phyloP scores from a whole-genome alignment of 2,113 vertebrate species.

The Neolamprologus hecqui region DNA sequence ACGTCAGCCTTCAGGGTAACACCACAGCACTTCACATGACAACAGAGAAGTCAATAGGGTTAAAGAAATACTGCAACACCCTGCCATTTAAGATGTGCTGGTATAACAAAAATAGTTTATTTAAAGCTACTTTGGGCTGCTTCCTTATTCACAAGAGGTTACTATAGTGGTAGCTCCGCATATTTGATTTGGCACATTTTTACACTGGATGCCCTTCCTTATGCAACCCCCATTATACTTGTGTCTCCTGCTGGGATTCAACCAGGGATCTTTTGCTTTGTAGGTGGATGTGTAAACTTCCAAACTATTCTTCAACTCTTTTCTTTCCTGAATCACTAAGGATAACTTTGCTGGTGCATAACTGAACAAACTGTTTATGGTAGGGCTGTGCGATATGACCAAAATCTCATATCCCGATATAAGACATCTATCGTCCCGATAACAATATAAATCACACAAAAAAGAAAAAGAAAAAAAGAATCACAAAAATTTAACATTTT shows the following conservation, averaged over 20 bases:
- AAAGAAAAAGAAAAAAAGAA: background rate
- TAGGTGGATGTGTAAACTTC: background rate
- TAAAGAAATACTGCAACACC: background rate
- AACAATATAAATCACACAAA: accelerated
- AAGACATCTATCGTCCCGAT: background rate
- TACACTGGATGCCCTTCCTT: background rate
- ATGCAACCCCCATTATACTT: background rate
- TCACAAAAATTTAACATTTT: background rate
- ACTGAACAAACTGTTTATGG: background rate
- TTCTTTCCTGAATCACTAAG: conserved; percentile 18
- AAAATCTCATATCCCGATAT: background rate
- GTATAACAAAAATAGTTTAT: background rate
- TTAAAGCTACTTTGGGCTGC: background rate
- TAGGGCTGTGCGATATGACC: background rate
- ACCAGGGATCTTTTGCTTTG: background rate
- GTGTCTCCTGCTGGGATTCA: background rate
- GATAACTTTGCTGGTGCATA: background rate
- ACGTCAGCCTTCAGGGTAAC: background rate
- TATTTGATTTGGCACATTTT: background rate
- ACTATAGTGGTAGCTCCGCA: background rate
- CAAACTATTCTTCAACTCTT: background rate
- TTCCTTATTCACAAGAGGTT: background rate
- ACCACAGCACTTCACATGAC: background rate
- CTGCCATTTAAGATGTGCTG: background rate
- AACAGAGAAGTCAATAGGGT: background rate